Evolutionary conservation across 2,888 invertebrate genomes (phyloP).

Genomic region (Tuberolachnus salignus): DNA sequence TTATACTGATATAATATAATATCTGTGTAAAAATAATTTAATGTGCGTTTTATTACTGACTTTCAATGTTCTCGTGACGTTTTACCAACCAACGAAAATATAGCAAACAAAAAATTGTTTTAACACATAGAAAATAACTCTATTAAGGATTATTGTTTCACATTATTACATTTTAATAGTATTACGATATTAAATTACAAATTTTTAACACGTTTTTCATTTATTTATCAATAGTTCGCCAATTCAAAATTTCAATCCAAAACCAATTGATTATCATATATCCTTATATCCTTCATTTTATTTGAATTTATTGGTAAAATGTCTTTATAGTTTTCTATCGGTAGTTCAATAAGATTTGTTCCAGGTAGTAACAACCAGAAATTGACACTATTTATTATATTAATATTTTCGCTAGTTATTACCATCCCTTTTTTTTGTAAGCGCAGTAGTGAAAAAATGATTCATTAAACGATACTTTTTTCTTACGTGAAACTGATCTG

Average conservation of each 20-base stretch:
- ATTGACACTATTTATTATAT: neutral
- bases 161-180: neutral
- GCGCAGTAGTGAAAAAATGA: slow-evolving; percentile 9
- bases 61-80: neutral
- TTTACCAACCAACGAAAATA: neutral
- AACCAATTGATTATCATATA: neutral
- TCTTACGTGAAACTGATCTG: slow-evolving; percentile 3
- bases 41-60: neutral
- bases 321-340: neutral
- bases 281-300: slow-evolving; percentile 10
- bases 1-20: neutral
- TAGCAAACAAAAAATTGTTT: neutral
- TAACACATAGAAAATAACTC: neutral
- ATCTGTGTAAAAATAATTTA: neutral
- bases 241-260: neutral
- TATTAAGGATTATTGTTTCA: neutral
- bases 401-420: slow-evolving; percentile 9
- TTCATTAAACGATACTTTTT: slow-evolving; percentile 21
- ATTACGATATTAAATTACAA: neutral
- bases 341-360: slow-evolving; percentile 14
- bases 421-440: neutral
- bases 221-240: neutral
- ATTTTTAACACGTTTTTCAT: neutral
- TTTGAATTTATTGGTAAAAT: slow-evolving; percentile 12
- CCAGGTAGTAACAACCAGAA: neutral